Conservation (phyloP, 2,113 vertebrate genomes). For the Ictidomys tridecemlineatus region DNA sequence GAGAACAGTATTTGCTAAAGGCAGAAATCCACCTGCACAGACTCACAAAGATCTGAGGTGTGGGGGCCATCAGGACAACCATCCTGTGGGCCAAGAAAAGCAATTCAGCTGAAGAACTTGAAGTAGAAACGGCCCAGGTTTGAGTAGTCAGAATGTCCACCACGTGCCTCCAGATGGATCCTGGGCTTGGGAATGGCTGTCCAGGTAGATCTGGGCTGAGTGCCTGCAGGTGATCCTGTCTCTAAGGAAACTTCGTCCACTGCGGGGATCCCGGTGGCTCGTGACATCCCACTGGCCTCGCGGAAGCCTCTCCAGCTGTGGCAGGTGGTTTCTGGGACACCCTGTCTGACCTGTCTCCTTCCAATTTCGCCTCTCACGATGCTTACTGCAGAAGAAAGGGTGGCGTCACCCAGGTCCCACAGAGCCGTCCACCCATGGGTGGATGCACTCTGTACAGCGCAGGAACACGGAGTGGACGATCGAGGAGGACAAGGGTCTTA, state of each 20-base stretch:
- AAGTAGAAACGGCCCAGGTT: not conserved
- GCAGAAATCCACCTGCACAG: not conserved
- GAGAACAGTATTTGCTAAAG: not conserved
- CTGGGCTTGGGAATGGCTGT: too few species aligned
- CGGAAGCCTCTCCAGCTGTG: not conserved
- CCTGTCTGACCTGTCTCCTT: not conserved
- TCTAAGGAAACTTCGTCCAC: not conserved
- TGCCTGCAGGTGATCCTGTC: not conserved
- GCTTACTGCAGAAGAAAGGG: not conserved
- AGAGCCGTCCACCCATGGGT: not conserved
- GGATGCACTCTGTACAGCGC: not conserved
- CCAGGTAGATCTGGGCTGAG: too few species aligned
- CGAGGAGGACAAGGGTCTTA: not conserved
- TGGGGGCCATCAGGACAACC: too few species aligned
- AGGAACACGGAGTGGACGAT: not conserved
- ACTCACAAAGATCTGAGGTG: not conserved
- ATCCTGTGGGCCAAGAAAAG: too few species aligned
- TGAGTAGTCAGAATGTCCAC: not conserved
- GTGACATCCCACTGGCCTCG: not conserved
- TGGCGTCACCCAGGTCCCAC: not conserved
- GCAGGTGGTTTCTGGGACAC: not conserved
- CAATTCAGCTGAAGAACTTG: not conserved
- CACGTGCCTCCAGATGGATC: not conserved
- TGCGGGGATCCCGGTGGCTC: not conserved
- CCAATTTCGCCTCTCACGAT: accelerated